A percentile compares a stretch with the other conserved stretches of the same genome.
phyloP scores from a whole-genome alignment of 2,113 vertebrate species.

The Catharus fuscescens region DNA sequence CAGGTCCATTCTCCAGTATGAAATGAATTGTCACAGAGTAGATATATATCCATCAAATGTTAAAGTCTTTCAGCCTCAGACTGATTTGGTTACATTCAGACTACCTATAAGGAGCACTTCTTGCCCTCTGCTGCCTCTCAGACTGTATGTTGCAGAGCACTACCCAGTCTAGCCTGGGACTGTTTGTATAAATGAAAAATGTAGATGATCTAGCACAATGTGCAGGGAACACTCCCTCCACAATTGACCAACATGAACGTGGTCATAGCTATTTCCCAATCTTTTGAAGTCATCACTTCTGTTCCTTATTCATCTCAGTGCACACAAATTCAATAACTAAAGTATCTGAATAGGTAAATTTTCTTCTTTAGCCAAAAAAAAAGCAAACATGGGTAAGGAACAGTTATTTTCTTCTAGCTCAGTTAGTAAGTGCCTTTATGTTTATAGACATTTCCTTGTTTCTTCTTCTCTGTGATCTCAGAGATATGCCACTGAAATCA shows the following conservation, averaged over 20 bases:
- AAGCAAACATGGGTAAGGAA: not conserved
- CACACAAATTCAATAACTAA: not conserved
- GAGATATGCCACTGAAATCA: not conserved
- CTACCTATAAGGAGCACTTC: not conserved
- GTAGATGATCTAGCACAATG: not conserved
- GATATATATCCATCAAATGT: not conserved
- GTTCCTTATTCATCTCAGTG: not conserved
- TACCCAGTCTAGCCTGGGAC: not conserved
- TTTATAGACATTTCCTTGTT: not conserved
- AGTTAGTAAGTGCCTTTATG: not conserved
- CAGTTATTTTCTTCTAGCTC: not conserved
- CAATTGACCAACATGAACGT: not conserved
- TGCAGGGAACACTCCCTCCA: not conserved
- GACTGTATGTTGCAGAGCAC: not conserved
- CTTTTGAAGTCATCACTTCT: not conserved
- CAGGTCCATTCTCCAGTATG: not conserved
- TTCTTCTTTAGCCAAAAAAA: not conserved
- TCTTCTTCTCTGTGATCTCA: not conserved
- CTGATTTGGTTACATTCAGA: not conserved
- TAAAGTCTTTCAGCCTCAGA: not conserved
- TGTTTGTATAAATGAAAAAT: not conserved
- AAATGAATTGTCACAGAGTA: not conserved
- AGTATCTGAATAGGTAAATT: not conserved
- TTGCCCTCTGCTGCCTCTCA: not conserved
- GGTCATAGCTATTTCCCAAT: not conserved